phyloP scores from a whole-genome alignment of 2,797 vertebrate genomes.

The Karalla daura region DNA sequence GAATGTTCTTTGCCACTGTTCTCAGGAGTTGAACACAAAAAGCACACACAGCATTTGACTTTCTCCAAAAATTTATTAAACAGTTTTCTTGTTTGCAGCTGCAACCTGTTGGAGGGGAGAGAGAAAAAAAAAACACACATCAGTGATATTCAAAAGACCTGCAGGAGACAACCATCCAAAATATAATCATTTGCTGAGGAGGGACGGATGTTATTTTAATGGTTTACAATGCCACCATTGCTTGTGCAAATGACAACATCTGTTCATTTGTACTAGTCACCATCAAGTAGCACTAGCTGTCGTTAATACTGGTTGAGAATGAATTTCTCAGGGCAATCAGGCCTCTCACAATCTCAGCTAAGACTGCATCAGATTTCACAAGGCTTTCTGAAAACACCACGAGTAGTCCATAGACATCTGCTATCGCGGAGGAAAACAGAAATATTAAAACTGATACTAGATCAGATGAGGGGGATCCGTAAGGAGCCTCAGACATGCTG shows the following conservation, averaged over 20 bases:
- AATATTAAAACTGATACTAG: constrained; percentile 49
- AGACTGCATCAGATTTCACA: no score
- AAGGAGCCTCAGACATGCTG: constrained; percentile 24
- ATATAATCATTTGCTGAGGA: not conserved
- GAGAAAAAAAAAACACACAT: constrained; percentile 3
- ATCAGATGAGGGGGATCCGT: constrained; percentile 28
- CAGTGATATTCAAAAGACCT: constrained; percentile 1
- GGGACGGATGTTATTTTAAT: not conserved
- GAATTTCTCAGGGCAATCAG: constrained; percentile 13
- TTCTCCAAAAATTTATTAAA: constrained; percentile 86
- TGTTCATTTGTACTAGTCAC: constrained; percentile 10
- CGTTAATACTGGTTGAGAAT: constrained; percentile 13
- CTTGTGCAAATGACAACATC: constrained; percentile 1
- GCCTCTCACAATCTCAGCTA: not conserved
- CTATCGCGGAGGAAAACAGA: constrained; percentile 1
- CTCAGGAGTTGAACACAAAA: not conserved
- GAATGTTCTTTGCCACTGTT: not conserved
- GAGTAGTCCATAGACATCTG: constrained; percentile 17
- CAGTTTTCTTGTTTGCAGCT: constrained; percentile 85
- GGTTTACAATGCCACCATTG: not conserved
- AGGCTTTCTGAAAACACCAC: constrained; percentile 21
- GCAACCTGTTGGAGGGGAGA: constrained; percentile 80
- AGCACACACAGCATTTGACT: constrained; percentile 43
- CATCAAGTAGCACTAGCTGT: constrained; percentile 36
- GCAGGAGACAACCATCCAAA: not conserved